These are phyloP conservation scores for Trachelus stipa DNA, from an alignment of 2,888 invertebrate genomes.

Conservation along the genomic window DNA sequence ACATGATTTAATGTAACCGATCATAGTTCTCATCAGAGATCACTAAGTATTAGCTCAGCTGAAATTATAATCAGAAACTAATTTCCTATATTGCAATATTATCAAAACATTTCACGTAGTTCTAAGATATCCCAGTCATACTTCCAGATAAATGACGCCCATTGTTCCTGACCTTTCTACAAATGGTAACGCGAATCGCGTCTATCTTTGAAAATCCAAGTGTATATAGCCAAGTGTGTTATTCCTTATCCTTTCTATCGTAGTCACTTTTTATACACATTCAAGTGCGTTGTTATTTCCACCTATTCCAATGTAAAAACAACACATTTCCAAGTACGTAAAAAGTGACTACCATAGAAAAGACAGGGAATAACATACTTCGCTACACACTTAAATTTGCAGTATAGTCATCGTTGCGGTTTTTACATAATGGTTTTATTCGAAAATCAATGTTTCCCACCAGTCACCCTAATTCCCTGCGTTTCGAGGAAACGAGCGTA, in stretches of 20 bases:
- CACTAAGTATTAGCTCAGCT: background rate
- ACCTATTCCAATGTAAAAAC: background rate
- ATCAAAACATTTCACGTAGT: background rate
- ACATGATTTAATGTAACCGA: background rate
- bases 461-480: background rate
- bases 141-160: background rate
- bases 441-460: background rate
- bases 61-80: background rate
- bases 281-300: background rate
- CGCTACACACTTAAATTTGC: no score
- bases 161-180: background rate
- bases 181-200: background rate
- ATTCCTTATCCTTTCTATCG: no score
- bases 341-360: background rate
- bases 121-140: background rate
- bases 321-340: background rate
- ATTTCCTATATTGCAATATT: background rate
- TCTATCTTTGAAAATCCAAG: background rate
- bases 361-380: no score
- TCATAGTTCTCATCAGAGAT: background rate
- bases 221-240: no score
- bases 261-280: no score
- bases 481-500: conserved; percentile 5
- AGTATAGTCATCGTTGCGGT: background rate
- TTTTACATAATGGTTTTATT: background rate